Conservation (phyloP, 2,113 vertebrate genomes). For the Poeciliopsis retropinna region DNA sequence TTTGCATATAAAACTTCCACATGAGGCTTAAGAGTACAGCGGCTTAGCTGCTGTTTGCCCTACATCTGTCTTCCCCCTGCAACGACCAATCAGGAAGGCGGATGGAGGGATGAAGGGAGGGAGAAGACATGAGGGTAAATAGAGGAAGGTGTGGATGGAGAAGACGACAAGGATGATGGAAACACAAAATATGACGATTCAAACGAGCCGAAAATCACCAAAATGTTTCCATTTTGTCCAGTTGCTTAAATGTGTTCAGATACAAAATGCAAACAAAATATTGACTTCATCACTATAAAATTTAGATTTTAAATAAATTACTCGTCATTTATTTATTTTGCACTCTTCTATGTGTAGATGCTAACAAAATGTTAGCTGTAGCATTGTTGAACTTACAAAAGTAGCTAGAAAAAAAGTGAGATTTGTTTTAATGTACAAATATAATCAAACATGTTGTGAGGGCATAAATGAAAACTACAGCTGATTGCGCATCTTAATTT, state of each 20-base stretch:
- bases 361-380: no score
- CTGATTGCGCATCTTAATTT: no score
- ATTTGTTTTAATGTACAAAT: no score
- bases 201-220: not conserved
- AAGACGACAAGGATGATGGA: not conserved
- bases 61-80: slow-evolving; percentile 72
- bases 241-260: not conserved
- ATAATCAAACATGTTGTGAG: no score
- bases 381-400: no score
- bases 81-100: slow-evolving; percentile 65
- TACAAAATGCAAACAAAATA: no score
- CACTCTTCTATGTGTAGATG: no score
- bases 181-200: not conserved
- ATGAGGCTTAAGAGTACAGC: slow-evolving; percentile 78
- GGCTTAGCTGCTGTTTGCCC: slow-evolving; percentile 75
- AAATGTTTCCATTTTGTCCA: not conserved
- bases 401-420: no score
- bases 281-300: no score
- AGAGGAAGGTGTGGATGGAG: slow-evolving; percentile 20
- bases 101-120: slow-evolving; percentile 45
- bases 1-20: slow-evolving; percentile 78
- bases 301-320: no score
- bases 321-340: no score
- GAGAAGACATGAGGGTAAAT: slow-evolving; percentile 1
- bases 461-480: no score